Percentiles rank a stretch among this genome's conserved stretches.
Evolutionary conservation across 2,113 vertebrate species (phyloP).

Genomic region (Hemibagrus wyckioides): DNA sequence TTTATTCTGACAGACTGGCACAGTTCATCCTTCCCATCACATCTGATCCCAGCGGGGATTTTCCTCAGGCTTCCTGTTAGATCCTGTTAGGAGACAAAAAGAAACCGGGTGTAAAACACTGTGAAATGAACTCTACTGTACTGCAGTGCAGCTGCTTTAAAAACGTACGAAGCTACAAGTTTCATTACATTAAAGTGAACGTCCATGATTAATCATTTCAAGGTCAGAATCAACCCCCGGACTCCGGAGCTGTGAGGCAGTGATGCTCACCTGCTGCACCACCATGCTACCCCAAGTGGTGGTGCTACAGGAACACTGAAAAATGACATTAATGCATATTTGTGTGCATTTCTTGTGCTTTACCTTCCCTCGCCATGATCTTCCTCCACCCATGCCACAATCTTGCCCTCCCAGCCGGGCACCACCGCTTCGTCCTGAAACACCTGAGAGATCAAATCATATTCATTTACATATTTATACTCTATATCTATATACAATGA

Average conservation of each 20-base stretch:
- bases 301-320: background rate
- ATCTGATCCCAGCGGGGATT: conserved; percentile 9
- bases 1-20: conserved; percentile 41
- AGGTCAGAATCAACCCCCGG: background rate
- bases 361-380: conserved; percentile 85
- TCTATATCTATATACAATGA: too few relatives aligned
- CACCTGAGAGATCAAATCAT: conserved; percentile 69
- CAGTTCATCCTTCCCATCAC: conserved; percentile 13
- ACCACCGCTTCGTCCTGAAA: conserved; percentile 91
- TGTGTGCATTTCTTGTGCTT: background rate
- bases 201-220: background rate
- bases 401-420: conserved; percentile 98
- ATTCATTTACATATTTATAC: background rate
- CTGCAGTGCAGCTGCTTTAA: background rate
- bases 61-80: conserved; percentile 22
- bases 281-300: too few relatives aligned
- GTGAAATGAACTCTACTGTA: background rate
- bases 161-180: background rate
- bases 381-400: conserved; percentile 97
- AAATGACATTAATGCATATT: background rate
- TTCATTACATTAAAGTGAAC: background rate
- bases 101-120: background rate
- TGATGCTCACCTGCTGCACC: background rate
- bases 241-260: background rate
- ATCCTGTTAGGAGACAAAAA: conserved; percentile 35